A percentile compares a stretch with the other conserved stretches of the same genome.
Conservation (phyloP, 2,888 invertebrate species). For the Aspidiotus destructor region DNA sequence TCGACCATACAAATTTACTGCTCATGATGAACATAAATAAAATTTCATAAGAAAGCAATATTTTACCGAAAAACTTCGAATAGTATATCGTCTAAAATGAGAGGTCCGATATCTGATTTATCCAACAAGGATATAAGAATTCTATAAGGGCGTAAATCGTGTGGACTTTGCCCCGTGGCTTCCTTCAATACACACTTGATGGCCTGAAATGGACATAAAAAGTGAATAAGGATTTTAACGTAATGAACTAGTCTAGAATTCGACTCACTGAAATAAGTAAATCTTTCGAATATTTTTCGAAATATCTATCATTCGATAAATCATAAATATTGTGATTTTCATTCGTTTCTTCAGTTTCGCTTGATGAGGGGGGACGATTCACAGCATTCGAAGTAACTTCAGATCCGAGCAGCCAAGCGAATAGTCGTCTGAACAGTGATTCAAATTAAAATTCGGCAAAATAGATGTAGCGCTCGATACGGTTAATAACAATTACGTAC, state of each 20-base stretch:
- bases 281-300: constrained; percentile 57
- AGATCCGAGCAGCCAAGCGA: constrained; percentile 71
- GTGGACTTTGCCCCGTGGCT: constrained; percentile 50
- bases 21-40: neutral
- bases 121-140: constrained; percentile 74
- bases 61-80: constrained; percentile 60
- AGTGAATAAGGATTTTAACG: neutral
- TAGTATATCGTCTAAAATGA: constrained; percentile 64
- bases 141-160: constrained; percentile 62
- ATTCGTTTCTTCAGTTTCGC: constrained; percentile 39
- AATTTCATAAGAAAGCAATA: neutral
- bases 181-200: constrained; percentile 51
- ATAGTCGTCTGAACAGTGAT: constrained; percentile 52
- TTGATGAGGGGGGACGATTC: constrained; percentile 39
- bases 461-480: neutral
- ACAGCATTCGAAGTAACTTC: constrained; percentile 50
- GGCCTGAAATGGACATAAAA: constrained; percentile 42
- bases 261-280: constrained; percentile 46
- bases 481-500: constrained; percentile 40
- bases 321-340: constrained; percentile 38
- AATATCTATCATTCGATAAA: constrained; percentile 47
- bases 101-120: constrained; percentile 73
- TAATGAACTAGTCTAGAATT: neutral
- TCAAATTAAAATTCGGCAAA: constrained; percentile 1
- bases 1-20: neutral